phyloP scores from a whole-genome alignment of 2,888 invertebrate genomes.

The Ceramica pisi region DNA sequence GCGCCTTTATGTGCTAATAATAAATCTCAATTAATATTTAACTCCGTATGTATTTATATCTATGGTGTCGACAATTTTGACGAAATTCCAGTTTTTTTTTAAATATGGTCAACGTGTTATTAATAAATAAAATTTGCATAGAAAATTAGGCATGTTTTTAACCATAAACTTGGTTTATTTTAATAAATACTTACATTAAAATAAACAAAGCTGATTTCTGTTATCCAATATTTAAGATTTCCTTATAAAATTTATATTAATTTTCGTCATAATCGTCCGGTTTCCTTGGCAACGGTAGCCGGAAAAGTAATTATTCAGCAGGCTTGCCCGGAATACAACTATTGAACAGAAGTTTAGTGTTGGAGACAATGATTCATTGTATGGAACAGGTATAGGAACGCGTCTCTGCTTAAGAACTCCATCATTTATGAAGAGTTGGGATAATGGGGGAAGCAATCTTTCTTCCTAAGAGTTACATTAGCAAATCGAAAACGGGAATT shows the following conservation, averaged over 20 bases:
- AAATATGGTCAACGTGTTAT: conserved; percentile 11
- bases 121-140: conserved; percentile 37
- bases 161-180: too few species aligned
- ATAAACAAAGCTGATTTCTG: not conserved
- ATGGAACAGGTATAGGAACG: conserved; percentile 76
- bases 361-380: conserved; percentile 86
- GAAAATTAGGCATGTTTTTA: conserved; percentile 6
- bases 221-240: not conserved
- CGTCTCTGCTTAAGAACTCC: conserved; percentile 62
- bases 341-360: conserved; percentile 82
- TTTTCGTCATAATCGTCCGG: conserved; percentile 44
- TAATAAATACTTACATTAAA: not conserved
- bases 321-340: conserved; percentile 72
- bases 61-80: conserved; percentile 44
- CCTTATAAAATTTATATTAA: not conserved
- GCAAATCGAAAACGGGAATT: too few species aligned
- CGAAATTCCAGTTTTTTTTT: conserved; percentile 38
- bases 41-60: conserved; percentile 52
- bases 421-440: conserved; percentile 25
- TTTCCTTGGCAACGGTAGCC: conserved; percentile 74
- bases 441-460: conserved; percentile 11
- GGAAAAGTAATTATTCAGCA: conserved; percentile 80
- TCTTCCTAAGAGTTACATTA: too few species aligned
- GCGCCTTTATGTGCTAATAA: conserved; percentile 58
- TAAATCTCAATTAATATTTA: conserved; percentile 61